Evolutionary conservation across 2,888 invertebrate species (phyloP).

Genomic region (Drosophila paucipuncta): DNA sequence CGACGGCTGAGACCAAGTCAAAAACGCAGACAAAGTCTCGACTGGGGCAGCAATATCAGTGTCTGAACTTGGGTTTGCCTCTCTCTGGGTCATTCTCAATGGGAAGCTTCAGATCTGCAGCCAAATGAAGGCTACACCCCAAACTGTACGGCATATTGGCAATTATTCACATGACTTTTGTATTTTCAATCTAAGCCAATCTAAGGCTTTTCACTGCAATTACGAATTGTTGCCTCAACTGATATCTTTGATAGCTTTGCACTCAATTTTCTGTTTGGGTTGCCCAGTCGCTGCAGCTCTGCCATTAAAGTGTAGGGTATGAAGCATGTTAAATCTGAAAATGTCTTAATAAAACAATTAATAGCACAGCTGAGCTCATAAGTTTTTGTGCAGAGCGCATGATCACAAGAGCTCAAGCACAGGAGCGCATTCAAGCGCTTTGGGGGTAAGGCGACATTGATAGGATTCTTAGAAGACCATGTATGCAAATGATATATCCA

Average conservation of each 20-base stretch:
- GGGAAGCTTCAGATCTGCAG: conserved; percentile 31
- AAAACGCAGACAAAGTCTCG: conserved; percentile 36
- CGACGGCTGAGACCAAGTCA: conserved; percentile 12
- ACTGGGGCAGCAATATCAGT: conserved; percentile 48
- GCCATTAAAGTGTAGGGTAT: conserved; percentile 47
- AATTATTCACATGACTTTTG: not conserved
- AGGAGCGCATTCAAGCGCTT: conserved; percentile 55
- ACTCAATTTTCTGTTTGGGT: not conserved
- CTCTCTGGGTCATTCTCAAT: conserved; percentile 40
- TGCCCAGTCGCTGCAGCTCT: conserved; percentile 5
- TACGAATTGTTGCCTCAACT: not conserved
- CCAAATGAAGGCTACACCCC: conserved; percentile 31
- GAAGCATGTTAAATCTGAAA: conserved; percentile 77
- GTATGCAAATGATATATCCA: not conserved
- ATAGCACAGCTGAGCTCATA: conserved; percentile 80
- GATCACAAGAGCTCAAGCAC: conserved; percentile 51
- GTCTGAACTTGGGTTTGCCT: conserved; percentile 49
- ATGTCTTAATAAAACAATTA: conserved; percentile 81
- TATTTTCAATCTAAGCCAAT: not conserved
- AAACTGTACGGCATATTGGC: conserved; percentile 3
- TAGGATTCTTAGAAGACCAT: not conserved
- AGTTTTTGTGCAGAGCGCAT: conserved; percentile 61
- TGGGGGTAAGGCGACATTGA: conserved; percentile 3
- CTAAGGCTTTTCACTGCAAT: too few relatives aligned
- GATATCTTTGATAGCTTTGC: not conserved